Base-by-base conservation (phyloP, 2,113 vertebrate genomes). In the Dryoscopus gambensis region DNA sequence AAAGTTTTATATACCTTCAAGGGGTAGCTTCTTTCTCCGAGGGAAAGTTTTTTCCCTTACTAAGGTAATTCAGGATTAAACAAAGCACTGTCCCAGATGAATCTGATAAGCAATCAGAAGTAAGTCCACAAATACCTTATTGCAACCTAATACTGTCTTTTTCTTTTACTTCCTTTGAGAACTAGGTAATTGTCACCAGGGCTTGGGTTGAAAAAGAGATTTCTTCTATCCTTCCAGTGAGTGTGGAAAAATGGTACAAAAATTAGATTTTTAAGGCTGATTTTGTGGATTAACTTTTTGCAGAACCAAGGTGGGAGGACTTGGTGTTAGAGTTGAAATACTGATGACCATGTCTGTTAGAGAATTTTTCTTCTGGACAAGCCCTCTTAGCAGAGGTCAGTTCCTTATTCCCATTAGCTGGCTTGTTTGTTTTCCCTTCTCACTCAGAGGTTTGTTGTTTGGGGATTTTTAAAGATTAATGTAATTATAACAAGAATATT, bases 381-480 rank as follows among this genome's bases (percentile, higher is more conserved):
- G 5, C 4, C 10, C 3, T 37, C 24, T 71, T 62, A 71, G 5
- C 6, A 79, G 40, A 84, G 14, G 11, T 23, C 40, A 65, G 23
- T 52, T 27, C 4, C 11, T 69, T 87, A 37, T 50, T 89, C 27
- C 37, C 1, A 2, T 53, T 62, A 40, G 20, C 8, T 68, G 40
- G 6, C 2, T 85, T 47, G 46, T 69, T 84, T 81, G 14, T 87
- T 91, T 84, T 68, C 40, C 23, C 27, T 17, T 63, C 42, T 81
- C 23, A 63, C 8, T 1, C 16, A 89, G 37, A 42, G 5, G 3
- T 35, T 52, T 64, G 7, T 22, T 39, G 6, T 0, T 1, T 6
- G 30, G 42, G 64, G 0, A 2, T 49, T 84, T 65, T 8, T 1
- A 12, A 68, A 44, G 9, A 70, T 42, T 83, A 80, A 57, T 60